These are phyloP conservation scores for Corynorhinus townsendii DNA, from an alignment of 2,113 vertebrate species.

Conservation along the genomic window DNA sequence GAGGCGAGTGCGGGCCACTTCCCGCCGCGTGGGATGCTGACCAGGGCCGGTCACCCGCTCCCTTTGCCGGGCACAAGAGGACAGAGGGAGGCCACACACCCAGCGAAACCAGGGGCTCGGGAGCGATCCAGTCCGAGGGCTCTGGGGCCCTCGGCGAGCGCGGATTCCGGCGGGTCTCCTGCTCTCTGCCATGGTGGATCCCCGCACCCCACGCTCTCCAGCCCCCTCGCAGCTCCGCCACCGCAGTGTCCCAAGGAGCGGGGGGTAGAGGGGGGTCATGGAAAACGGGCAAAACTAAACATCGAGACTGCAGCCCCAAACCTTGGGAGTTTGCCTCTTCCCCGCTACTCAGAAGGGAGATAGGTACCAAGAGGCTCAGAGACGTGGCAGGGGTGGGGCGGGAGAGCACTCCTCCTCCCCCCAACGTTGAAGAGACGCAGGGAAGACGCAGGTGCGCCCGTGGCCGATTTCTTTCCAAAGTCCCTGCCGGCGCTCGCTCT, in stretches of 20 bases:
- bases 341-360: accelerated
- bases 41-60: accelerated
- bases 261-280: not conserved
- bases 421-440: not conserved
- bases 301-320: too few relatives aligned
- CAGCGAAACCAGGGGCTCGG: accelerated
- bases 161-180: accelerated
- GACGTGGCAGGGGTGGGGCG: not conserved
- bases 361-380: not conserved
- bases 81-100: not conserved
- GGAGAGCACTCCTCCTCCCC: accelerated
- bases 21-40: accelerated
- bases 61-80: not conserved
- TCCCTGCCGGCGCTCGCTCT: too few relatives aligned
- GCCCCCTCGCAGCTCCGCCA: accelerated
- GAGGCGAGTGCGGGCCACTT: not conserved
- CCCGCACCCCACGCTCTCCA: accelerated
- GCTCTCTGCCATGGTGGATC: accelerated
- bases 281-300: not conserved
- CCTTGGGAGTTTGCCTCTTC: not conserved
- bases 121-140: accelerated
- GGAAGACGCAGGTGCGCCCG: not conserved
- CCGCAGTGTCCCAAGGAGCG: not conserved
- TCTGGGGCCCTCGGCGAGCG: accelerated
- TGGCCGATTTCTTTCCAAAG: not conserved